Base-by-base conservation (phyloP, 2,888 invertebrate species). In the Abrostola triplasia region DNA sequence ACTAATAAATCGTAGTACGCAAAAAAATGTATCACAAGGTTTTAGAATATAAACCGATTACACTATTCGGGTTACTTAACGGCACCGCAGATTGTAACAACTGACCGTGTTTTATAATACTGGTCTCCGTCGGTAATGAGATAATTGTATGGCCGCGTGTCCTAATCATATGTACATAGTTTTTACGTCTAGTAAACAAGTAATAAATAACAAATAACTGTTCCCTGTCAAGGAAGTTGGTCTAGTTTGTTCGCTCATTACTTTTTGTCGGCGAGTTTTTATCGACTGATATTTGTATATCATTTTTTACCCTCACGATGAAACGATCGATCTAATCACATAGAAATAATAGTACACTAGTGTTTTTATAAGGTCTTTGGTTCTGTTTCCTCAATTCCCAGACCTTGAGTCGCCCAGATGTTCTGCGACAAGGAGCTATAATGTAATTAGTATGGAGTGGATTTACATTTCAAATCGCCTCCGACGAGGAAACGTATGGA, bases 321-420 rank as follows among this genome's bases (percentile, higher is more conserved):
- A 48, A 64, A 60, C 60, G 73, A 59, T 56, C 35, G 49, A 86
- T 88, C 87, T 90, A 91, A 90, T 90, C 87, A 87, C 89, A 86
- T 84, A 80, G 84, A 87, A 87, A 89, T 89, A 85, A 88, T 89
- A 81, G 85, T 88, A 65, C 52, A 53, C 64, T 70, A 67, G 58
- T 73, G 44, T 91, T 90, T 91, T 91, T 88, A 80, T 82, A 67
- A 67, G 76, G 80, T 81, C 82, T 85, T 79, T 66, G 82, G 73
- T 80, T 84, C 67, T 73, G 89, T 91, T 93, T 92, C 92, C 92
- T 90, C 88, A 88, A 88, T 91, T 87, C 84, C 84, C 82, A 89
- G 89, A 88, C 92, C 92, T 92, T 91, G 92, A 84, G 86, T 87
- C 73, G 86, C 82, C 91, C 92, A 92, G 92, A 91, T 92, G 92